Percentiles rank a stretch among this genome's conserved stretches.
These are phyloP conservation scores for Rhingia campestris DNA, from an alignment of 2,888 invertebrate genomes.

Conservation along the genomic window DNA sequence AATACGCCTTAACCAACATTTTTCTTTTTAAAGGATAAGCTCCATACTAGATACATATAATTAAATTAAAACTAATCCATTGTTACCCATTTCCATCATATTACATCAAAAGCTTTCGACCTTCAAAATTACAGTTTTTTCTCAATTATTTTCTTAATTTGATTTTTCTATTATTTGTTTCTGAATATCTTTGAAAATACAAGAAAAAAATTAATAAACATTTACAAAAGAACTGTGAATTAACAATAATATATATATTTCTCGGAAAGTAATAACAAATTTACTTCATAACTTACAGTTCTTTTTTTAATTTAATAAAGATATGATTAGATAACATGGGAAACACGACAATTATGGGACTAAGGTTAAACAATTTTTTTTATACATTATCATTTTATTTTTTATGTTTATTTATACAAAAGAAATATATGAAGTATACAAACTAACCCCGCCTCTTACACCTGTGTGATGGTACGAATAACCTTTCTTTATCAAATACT, in stretches of 20 bases:
- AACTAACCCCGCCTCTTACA: slow-evolving; percentile 37
- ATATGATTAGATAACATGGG: slow-evolving; percentile 1
- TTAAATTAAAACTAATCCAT: slow-evolving; percentile 24
- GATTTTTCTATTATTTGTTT: slow-evolving; percentile 18
- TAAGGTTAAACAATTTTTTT: slow-evolving; percentile 45
- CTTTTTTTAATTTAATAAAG: slow-evolving; percentile 62
- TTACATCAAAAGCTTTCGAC: slow-evolving; percentile 71
- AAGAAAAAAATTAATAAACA: slow-evolving; percentile 32
- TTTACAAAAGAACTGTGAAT: slow-evolving; percentile 65
- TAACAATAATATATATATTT: slow-evolving; percentile 14
- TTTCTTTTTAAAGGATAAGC: slow-evolving; percentile 27
- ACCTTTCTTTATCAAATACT: slow-evolving; percentile 46
- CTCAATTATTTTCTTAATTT: slow-evolving; percentile 26
- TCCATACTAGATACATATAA: slow-evolving; percentile 29
- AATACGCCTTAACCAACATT: slow-evolving; percentile 35
- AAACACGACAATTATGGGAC: slow-evolving; percentile 26
- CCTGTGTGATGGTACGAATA: slow-evolving; percentile 60
- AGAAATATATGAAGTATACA: slow-evolving; percentile 26
- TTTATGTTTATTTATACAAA: slow-evolving; percentile 13
- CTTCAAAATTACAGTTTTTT: slow-evolving; percentile 55
- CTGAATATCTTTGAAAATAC: slow-evolving; percentile 16
- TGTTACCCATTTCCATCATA: slow-evolving; percentile 47
- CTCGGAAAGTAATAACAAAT: slow-evolving; percentile 44
- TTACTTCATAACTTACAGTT: slow-evolving; percentile 74
- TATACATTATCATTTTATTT: slow-evolving; percentile 24